Base-by-base conservation (phyloP, 2,888 invertebrate species). In the Pycnomerus fuliginosus region DNA sequence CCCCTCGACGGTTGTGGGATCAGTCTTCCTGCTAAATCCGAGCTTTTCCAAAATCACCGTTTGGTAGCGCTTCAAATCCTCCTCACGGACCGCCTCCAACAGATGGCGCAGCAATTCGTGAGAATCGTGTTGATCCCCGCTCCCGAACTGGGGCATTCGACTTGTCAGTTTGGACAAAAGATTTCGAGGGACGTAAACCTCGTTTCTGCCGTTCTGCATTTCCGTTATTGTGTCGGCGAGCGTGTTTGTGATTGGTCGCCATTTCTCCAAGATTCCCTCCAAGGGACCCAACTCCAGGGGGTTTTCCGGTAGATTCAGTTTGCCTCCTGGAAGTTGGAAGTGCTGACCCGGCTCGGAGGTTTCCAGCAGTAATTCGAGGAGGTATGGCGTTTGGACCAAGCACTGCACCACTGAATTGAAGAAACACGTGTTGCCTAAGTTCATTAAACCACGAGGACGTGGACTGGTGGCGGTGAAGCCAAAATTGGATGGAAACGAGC, bases 331-430 rank as follows among this genome's bases (percentile, higher is more conserved):
- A 30, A 89, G 68, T 4, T 77, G 76, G 61, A 88, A 86, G 54
- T 78, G 78, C 61, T 86, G 85, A 0, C 86, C 87, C 0, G 82
- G 76, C 48, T 76, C 74, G 1, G 82, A 74, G 60, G 85, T 79
- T 65, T 87, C 87, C 61, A 83, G 80, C 35, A 90, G 74, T 31
- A 87, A 81, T 33, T 64, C 56, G 29, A 85, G 71, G 52, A 89
- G 74, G 69, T 83, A 90, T 1, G 90, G 90, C 2, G 92, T 92
- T 70, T 90, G 90, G 2, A 88, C 87, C 59, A 94, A 75, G 68
- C 91, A 91, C 74, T 97, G 97, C 77, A 97, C 81, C 4, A 96
- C 94, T 15, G 96, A 91, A 76, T 97, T 97, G 70, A 97, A 94
- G 73, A 95, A 97, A 69, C 97, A 97, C 1, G 97, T 97, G 69